Evolutionary conservation across 2,888 invertebrate species (phyloP).

Genomic region (Nasonia oneida): DNA sequence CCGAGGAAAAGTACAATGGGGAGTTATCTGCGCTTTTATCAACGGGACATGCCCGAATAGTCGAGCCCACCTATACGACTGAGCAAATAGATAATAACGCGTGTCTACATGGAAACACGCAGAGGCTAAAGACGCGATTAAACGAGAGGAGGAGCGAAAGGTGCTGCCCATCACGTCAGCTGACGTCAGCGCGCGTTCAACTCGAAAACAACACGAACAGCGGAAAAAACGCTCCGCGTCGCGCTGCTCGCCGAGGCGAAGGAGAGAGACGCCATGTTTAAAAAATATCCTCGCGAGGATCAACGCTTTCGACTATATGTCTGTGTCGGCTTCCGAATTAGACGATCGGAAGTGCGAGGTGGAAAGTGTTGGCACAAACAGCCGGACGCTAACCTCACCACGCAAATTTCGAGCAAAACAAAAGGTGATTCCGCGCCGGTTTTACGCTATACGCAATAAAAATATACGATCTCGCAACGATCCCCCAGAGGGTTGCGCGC

Average conservation of each 20-base stretch:
- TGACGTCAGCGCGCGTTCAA: conserved; percentile 49
- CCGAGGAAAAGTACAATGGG: background rate
- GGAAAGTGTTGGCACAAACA: background rate
- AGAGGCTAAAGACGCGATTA: background rate
- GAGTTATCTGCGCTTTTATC: background rate
- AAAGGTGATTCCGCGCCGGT: background rate
- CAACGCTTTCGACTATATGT: background rate
- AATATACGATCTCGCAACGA: background rate
- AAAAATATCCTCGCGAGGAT: background rate
- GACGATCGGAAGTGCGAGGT: background rate
- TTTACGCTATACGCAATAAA: background rate
- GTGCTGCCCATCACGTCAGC: conserved; percentile 50
- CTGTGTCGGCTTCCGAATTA: background rate
- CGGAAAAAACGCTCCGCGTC: conserved; percentile 35
- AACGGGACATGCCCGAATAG: background rate
- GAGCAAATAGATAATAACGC: background rate
- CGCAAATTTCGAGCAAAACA: background rate
- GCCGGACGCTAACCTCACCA: background rate
- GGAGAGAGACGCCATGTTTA: background rate
- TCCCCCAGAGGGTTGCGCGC: background rate
- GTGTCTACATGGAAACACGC: background rate
- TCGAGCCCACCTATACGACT: no score
- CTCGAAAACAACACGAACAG: conserved; percentile 37
- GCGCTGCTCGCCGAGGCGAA: background rate
- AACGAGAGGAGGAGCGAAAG: conserved; percentile 26